Percentiles rank a stretch among this genome's conserved stretches.
Conservation (phyloP, 2,888 invertebrate genomes). For the Tenthredo distinguenda region DNA sequence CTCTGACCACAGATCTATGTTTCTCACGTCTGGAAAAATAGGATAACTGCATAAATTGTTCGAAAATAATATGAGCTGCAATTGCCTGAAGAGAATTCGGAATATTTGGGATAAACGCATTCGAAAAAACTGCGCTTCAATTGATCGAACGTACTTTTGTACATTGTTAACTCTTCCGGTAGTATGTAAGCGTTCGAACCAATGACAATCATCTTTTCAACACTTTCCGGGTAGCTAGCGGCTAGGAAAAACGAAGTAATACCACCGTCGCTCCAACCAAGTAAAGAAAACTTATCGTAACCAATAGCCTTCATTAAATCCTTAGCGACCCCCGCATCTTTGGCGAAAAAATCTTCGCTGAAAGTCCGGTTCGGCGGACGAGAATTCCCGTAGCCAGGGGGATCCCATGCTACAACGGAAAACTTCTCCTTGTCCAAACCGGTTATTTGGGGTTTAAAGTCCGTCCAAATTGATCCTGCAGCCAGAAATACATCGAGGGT, state of each 20-base stretch:
- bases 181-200: constrained; percentile 89
- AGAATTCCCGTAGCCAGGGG: constrained; percentile 92
- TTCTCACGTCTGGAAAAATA: constrained; percentile 81
- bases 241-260: constrained; percentile 89
- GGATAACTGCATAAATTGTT: constrained; percentile 57
- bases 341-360: constrained; percentile 84
- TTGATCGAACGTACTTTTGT: constrained; percentile 63
- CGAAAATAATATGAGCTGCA: background rate
- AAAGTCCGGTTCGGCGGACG: constrained; percentile 89
- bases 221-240: constrained; percentile 83
- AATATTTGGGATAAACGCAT: background rate
- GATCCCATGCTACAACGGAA: constrained; percentile 89
- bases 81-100: background rate
- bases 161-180: constrained; percentile 83
- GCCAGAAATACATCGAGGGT: constrained; percentile 46
- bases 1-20: constrained; percentile 89
- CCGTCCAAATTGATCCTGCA: constrained; percentile 87
- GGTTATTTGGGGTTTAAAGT: constrained; percentile 89
- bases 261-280: constrained; percentile 96
- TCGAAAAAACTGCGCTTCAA: background rate
- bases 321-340: constrained; percentile 87
- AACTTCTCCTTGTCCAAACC: constrained; percentile 83
- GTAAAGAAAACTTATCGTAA: constrained; percentile 85
- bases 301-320: constrained; percentile 87
- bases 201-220: constrained; percentile 88